phyloP scores from a whole-genome alignment of 1,140 invertebrate genomes.

The Sycobia sp. region DNA sequence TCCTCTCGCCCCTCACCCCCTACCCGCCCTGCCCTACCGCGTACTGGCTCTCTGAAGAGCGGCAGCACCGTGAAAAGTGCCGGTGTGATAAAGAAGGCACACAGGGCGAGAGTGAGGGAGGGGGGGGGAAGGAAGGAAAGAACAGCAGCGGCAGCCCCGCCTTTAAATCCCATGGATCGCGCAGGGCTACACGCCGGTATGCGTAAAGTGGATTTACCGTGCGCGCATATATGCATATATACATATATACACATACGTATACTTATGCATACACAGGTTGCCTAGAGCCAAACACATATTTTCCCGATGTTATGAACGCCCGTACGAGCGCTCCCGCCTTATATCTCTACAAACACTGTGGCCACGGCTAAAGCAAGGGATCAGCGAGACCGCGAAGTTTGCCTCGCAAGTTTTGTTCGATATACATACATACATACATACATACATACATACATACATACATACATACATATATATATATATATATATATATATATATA shows the following conservation, averaged over 20 bases:
- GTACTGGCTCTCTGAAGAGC: too few species aligned
- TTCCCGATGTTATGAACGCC: constrained; percentile 32
- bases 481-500: too few species aligned
- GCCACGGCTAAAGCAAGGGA: too few species aligned
- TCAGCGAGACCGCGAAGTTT: too few species aligned
- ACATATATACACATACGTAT: too few species aligned
- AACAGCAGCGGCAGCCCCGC: constrained; percentile 22
- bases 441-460: too few species aligned
- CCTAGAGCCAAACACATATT: constrained; percentile 35
- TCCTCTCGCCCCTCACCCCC: not conserved
- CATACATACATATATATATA: too few species aligned
- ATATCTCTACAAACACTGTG: too few species aligned
- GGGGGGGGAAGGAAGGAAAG: not conserved
- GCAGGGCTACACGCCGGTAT: constrained; percentile 10
- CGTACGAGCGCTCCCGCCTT: not conserved
- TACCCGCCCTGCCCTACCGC: too few species aligned
- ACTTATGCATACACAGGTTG: constrained; percentile 32
- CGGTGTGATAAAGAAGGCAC: constrained; percentile 27
- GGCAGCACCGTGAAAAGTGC: constrained; percentile 1
- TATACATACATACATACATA: too few species aligned
- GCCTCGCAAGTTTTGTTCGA: too few species aligned
- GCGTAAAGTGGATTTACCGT: constrained; percentile 33
- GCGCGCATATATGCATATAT: too few species aligned
- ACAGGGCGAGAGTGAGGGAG: not conserved
- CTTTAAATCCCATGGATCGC: constrained; percentile 37